Percentiles rank a stretch among this genome's conserved stretches.
These are phyloP conservation scores for Herpailurus yagouaroundi DNA, from an alignment of 2,113 vertebrate genomes.

Conservation along the genomic window DNA sequence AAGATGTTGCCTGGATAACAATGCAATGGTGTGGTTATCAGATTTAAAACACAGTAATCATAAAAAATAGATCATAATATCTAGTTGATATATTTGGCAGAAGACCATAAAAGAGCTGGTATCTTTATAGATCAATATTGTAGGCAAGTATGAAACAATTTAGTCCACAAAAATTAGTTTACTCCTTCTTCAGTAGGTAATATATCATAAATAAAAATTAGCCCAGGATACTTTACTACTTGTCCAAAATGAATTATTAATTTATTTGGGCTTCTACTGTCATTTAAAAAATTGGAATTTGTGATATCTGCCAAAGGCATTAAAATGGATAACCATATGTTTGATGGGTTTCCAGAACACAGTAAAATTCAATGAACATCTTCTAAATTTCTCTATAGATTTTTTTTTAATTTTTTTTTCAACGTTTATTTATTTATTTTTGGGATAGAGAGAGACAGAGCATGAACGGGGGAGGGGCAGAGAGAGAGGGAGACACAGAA, in stretches of 20 bases:
- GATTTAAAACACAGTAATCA: constrained; percentile 71
- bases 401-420: no score
- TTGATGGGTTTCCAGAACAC: constrained; percentile 48
- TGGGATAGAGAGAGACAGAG: no score
- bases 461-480: no score
- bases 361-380: constrained; percentile 18
- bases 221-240: constrained; percentile 37
- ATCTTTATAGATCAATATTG: constrained; percentile 46
- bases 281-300: constrained; percentile 35
- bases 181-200: constrained; percentile 25
- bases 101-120: constrained; percentile 42
- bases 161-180: constrained; percentile 41
- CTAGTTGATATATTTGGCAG: constrained; percentile 42
- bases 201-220: constrained; percentile 50
- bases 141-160: constrained; percentile 58
- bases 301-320: constrained; percentile 18
- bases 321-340: not conserved
- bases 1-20: constrained; percentile 71
- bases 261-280: constrained; percentile 39
- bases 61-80: constrained; percentile 66
- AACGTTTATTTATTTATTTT: no score
- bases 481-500: no score
- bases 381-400: constrained; percentile 41
- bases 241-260: constrained; percentile 41
- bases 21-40: constrained; percentile 66